These are phyloP conservation scores for Panurus biarmicus DNA, from an alignment of 2,113 vertebrate species.

Conservation along the genomic window DNA sequence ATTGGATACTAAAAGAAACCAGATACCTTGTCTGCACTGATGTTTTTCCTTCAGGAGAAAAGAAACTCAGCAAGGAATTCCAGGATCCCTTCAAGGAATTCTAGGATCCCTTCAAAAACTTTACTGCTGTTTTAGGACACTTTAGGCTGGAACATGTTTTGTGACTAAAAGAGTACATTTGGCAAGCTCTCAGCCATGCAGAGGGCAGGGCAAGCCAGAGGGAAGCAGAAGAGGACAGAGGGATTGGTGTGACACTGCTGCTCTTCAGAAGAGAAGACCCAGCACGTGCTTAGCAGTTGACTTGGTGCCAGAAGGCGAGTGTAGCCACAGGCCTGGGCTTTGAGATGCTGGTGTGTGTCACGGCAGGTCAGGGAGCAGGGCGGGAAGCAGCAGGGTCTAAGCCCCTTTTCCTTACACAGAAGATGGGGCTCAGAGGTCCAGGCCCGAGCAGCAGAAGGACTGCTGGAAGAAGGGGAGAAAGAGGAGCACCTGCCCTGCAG, in stretches of 20 bases:
- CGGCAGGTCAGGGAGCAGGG: background rate
- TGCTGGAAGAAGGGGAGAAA: background rate
- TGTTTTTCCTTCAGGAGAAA: background rate
- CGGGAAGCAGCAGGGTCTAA: background rate
- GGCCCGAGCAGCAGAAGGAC: background rate
- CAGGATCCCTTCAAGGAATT: background rate
- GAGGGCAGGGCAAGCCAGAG: background rate
- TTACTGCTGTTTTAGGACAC: background rate
- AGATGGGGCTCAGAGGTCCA: background rate
- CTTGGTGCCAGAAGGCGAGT: background rate
- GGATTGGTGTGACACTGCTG: accelerated
- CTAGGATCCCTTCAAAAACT: background rate
- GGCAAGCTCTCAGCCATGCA: background rate
- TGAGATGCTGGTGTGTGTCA: background rate
- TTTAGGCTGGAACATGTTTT: background rate
- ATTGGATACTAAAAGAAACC: background rate
- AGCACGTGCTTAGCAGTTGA: background rate
- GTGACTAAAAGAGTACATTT: background rate
- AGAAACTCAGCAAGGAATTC: background rate
- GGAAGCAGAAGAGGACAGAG: background rate
- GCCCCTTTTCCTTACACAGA: background rate
- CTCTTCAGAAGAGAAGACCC: background rate
- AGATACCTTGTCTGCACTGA: background rate
- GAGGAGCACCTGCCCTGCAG: background rate
- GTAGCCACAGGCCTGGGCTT: background rate